These are phyloP conservation scores for Dendrolimus punctatus DNA, from an alignment of 1,140 invertebrate species.

Conservation along the genomic window DNA sequence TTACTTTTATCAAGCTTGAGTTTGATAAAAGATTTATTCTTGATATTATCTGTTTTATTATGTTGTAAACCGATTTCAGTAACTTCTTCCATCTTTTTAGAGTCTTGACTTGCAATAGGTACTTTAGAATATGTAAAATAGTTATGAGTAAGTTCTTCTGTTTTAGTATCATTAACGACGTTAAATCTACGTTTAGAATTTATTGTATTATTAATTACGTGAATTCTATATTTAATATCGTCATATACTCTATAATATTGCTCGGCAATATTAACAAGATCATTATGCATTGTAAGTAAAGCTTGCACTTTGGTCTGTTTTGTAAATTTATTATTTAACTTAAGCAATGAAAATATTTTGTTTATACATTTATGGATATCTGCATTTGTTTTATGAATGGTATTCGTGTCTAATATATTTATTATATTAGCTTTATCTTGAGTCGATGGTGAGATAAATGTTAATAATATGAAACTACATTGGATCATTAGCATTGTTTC, in stretches of 20 bases:
- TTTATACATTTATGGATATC: conserved; percentile 18
- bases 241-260: conserved; percentile 7
- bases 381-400: conserved; percentile 11
- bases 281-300: conserved; percentile 14
- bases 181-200: background rate
- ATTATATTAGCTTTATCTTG: conserved; percentile 1
- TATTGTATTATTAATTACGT: background rate
- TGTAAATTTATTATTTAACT: conserved; percentile 8
- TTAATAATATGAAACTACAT: background rate
- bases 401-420: conserved; percentile 8
- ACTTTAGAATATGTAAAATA: too few species aligned
- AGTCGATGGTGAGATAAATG: background rate
- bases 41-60: background rate
- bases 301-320: conserved; percentile 6
- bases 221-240: conserved; percentile 4
- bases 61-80: conserved; percentile 2
- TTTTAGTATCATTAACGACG: conserved; percentile 1
- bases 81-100: conserved; percentile 3
- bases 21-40: too few species aligned
- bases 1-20: too few species aligned
- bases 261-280: conserved; percentile 11
- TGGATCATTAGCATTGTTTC: too few species aligned
- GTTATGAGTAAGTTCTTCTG: background rate
- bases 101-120: background rate
- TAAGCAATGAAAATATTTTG: conserved; percentile 14